phyloP scores from a whole-genome alignment of 2,113 vertebrate genomes.

The Orientallactaga bullata region DNA sequence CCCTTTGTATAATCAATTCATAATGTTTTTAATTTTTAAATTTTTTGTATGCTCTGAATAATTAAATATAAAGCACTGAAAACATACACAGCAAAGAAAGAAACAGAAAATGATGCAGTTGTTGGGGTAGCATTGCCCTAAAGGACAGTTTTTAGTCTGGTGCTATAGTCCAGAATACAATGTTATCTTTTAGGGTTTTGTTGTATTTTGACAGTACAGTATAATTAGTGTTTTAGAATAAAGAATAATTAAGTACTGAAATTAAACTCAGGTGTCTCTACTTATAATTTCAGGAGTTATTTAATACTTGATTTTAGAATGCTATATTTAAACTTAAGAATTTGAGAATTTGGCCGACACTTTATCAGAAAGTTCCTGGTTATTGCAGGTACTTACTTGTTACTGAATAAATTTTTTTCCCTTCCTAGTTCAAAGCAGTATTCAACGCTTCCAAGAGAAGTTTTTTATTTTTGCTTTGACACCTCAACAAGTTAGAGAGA shows the following conservation, averaged over 20 bases:
- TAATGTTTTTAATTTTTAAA: background rate
- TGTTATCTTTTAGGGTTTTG: conserved; percentile 21
- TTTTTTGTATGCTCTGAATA: background rate
- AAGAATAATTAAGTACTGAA: conserved; percentile 42
- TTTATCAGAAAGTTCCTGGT: conserved; percentile 35
- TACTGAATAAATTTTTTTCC: conserved; percentile 67
- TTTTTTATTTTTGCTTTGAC: conserved; percentile 99
- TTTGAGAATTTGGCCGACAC: conserved; percentile 2
- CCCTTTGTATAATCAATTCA: background rate
- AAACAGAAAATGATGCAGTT: background rate
- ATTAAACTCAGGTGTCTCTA: background rate
- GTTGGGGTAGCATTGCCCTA: background rate
- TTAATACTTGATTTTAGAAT: conserved; percentile 30
- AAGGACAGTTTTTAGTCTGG: background rate
- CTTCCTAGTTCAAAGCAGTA: conserved; percentile 91
- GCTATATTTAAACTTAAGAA: conserved; percentile 19
- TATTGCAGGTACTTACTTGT: conserved; percentile 52
- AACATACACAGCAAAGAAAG: conserved; percentile 19
- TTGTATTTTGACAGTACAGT: conserved; percentile 52
- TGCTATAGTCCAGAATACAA: background rate
- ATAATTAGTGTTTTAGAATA: conserved; percentile 27
- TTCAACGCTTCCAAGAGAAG: conserved; percentile 97
- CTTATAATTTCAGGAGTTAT: conserved; percentile 37
- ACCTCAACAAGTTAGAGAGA: conserved; percentile 98
- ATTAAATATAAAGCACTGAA: conserved; percentile 8